These are phyloP conservation scores for Aphelocoma californica DNA, from an alignment of 2,797 vertebrate genomes.

Conservation along the genomic window DNA sequence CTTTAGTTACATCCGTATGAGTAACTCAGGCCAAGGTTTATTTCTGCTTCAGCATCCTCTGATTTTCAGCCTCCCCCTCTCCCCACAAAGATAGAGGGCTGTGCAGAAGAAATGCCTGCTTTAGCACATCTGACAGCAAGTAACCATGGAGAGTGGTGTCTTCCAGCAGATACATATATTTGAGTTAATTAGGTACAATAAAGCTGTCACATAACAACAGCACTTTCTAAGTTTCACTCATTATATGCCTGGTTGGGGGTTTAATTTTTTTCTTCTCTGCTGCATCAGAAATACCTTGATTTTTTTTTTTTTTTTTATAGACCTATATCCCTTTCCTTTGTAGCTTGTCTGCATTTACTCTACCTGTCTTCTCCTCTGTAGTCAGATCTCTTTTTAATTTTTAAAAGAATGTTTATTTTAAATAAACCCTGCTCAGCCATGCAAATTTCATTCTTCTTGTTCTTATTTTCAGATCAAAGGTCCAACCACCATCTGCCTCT, in stretches of 20 bases:
- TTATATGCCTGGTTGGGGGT: conserved; percentile 13
- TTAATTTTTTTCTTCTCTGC: conserved; percentile 19
- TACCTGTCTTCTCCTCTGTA: not conserved
- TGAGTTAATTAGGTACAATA: conserved; percentile 57
- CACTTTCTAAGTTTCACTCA: conserved; percentile 13
- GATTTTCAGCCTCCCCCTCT: not conserved
- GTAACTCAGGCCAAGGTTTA: conserved; percentile 4
- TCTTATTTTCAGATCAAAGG: conserved; percentile 31
- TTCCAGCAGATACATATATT: conserved; percentile 37
- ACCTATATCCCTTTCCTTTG: not conserved
- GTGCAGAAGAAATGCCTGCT: not conserved
- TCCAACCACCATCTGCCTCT: conserved; percentile 4
- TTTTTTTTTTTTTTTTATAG: not conserved
- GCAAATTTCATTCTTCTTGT: not conserved
- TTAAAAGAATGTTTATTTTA: conserved; percentile 40
- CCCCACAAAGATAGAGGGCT: not conserved
- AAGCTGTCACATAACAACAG: conserved; percentile 47
- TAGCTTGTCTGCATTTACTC: not conserved
- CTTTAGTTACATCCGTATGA: not conserved
- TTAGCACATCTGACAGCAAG: conserved; percentile 4
- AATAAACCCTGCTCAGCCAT: not conserved
- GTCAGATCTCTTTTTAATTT: not conserved
- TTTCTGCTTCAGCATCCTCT: not conserved
- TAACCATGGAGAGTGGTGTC: not conserved
- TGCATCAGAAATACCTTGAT: not conserved